Evolutionary conservation across 2,113 vertebrate genomes (phyloP).

Genomic region (Loxodonta africana): DNA sequence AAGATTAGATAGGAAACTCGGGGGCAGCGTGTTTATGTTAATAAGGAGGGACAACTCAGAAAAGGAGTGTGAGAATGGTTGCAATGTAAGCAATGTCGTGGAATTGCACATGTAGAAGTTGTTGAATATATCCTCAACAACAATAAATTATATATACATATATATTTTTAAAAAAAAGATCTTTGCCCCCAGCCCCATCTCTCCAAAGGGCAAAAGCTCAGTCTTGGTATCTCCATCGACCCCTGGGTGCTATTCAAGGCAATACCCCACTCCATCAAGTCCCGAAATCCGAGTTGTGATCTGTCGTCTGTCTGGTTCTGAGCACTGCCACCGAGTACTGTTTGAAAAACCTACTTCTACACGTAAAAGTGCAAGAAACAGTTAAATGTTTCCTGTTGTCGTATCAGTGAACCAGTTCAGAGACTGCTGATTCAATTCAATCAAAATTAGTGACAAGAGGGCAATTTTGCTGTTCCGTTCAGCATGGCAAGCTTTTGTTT

Average conservation of each 20-base stretch:
- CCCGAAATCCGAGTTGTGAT: background rate
- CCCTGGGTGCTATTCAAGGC: accelerated
- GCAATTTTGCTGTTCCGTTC: slow-evolving; percentile 83
- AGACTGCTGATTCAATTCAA: slow-evolving; percentile 83
- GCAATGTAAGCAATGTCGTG: background rate
- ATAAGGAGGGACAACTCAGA: background rate
- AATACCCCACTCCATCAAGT: accelerated
- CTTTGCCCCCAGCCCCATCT: background rate
- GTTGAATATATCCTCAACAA: background rate
- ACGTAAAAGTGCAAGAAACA: slow-evolving; percentile 78
- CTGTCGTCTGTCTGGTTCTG: accelerated
- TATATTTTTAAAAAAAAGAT: background rate
- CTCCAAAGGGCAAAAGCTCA: accelerated
- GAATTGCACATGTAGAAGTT: background rate
- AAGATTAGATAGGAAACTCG: background rate
- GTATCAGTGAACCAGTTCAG: slow-evolving; percentile 81
- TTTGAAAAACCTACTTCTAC: background rate
- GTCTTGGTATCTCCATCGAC: accelerated
- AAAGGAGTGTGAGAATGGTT: background rate
- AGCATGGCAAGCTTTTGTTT: slow-evolving; percentile 69
- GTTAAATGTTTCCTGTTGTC: slow-evolving; percentile 81
- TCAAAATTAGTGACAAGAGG: slow-evolving; percentile 88
- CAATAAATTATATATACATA: background rate
- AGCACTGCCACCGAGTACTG: background rate
- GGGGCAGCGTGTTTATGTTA: background rate